phyloP scores from a whole-genome alignment of 2,113 vertebrate genomes.

The Empidonax traillii region DNA sequence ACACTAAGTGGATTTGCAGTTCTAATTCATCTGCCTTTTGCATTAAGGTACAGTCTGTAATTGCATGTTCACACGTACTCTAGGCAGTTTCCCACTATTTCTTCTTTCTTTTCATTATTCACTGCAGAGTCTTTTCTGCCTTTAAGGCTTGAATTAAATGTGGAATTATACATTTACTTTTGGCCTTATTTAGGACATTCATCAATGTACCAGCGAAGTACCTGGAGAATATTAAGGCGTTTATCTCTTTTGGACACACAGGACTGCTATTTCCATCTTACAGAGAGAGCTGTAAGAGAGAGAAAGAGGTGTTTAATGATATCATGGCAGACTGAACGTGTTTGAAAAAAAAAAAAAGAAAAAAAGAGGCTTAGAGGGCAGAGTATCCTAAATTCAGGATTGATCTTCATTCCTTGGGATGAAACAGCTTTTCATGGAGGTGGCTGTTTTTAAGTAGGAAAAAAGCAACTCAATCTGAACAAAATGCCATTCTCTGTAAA shows the following conservation, averaged over 20 bases:
- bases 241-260: neutral
- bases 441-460: neutral
- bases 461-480: neutral
- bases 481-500: neutral
- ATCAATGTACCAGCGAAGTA: neutral
- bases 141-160: neutral
- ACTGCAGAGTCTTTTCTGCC: neutral
- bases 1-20: conserved; percentile 38
- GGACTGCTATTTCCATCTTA: neutral
- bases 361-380: neutral
- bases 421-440: neutral
- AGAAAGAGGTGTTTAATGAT: neutral
- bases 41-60: conserved; percentile 14
- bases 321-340: neutral
- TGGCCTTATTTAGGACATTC: neutral
- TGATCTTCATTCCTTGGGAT: neutral
- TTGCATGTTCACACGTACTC: neutral
- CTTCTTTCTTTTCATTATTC: neutral
- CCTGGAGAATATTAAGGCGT: neutral
- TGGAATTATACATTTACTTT: conserved; percentile 6
- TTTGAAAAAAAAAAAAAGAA: neutral
- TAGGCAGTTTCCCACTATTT: neutral
- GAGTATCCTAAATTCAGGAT: neutral
- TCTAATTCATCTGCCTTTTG: conserved; percentile 21
- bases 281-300: neutral